Percentiles rank a stretch among this genome's conserved stretches.
phyloP scores from a whole-genome alignment of 2,888 invertebrate species.

The Conchocele bisecta region DNA sequence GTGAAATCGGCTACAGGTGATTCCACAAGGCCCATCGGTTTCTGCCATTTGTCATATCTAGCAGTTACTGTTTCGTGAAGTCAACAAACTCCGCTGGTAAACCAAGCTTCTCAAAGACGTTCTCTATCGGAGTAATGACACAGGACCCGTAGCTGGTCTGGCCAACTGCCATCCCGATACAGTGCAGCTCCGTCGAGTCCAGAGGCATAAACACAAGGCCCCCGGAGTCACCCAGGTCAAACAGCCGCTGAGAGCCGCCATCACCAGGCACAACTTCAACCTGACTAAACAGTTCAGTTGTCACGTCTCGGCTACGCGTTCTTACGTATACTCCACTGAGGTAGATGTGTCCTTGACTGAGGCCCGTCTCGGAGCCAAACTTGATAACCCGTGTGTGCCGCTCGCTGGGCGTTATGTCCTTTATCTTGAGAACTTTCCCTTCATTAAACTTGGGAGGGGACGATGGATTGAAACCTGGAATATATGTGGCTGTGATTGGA shows the following conservation, averaged over 20 bases:
- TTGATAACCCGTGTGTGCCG: slow-evolving; percentile 14
- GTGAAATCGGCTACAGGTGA: too few species aligned
- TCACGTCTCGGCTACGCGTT: not conserved
- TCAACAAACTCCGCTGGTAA: not conserved
- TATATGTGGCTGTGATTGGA: too few species aligned
- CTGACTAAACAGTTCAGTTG: slow-evolving; percentile 17
- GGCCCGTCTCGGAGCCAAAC: slow-evolving; percentile 31
- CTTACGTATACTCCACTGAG: slow-evolving; percentile 14
- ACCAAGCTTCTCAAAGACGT: slow-evolving; percentile 12
- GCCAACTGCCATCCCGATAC: slow-evolving; percentile 40
- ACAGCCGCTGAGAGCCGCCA: slow-evolving; percentile 14
- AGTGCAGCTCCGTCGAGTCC: slow-evolving; percentile 6
- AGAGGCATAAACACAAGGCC: slow-evolving; percentile 22
- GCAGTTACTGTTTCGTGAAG: too few species aligned
- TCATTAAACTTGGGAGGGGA: too few species aligned
- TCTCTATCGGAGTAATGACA: slow-evolving; percentile 39
- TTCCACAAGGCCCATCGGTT: too few species aligned
- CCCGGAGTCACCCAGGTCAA: slow-evolving; percentile 40
- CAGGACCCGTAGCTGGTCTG: slow-evolving; percentile 45
- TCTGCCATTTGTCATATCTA: too few species aligned
- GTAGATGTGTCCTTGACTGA: slow-evolving; percentile 29
- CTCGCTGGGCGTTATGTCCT: too few species aligned
- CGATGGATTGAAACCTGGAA: too few species aligned
- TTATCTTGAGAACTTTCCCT: too few species aligned
- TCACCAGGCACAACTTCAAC: slow-evolving; percentile 13